Evolutionary conservation across 2,113 vertebrate species (phyloP).

Genomic region (Pterocles gutturalis): DNA sequence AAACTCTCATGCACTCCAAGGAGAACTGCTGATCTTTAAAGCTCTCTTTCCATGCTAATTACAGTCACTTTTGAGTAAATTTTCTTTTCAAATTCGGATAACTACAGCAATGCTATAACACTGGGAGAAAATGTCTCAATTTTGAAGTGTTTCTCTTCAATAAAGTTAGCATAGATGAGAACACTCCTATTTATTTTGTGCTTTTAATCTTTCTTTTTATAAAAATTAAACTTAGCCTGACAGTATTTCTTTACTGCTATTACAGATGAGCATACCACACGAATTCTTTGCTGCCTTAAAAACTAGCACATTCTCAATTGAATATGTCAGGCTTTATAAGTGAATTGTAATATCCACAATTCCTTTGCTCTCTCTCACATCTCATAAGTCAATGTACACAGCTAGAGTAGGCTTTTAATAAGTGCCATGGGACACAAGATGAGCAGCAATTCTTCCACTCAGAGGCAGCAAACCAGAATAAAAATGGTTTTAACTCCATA

Average conservation of each 20-base stretch:
- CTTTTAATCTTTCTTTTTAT: neutral
- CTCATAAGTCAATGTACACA: neutral
- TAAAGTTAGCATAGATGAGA: neutral
- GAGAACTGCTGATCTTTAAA: neutral
- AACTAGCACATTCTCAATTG: neutral
- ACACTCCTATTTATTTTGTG: neutral
- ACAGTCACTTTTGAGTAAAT: neutral
- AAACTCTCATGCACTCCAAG: neutral
- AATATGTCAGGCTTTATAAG: neutral
- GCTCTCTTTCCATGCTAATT: neutral
- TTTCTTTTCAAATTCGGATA: neutral
- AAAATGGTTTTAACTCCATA: neutral
- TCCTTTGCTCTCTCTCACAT: neutral
- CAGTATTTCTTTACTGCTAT: neutral
- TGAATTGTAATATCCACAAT: neutral
- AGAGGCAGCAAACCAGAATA: neutral
- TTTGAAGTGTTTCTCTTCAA: neutral
- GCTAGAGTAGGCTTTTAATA: neutral
- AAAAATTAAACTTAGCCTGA: neutral
- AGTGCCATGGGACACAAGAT: rapidly evolving
- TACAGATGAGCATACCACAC: neutral
- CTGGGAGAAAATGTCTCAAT: neutral
- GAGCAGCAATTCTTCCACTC: neutral
- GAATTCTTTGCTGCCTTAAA: neutral
- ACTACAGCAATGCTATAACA: neutral